Evolutionary conservation across 2,888 invertebrate genomes (phyloP).

Genomic region (Aelia acuminata): DNA sequence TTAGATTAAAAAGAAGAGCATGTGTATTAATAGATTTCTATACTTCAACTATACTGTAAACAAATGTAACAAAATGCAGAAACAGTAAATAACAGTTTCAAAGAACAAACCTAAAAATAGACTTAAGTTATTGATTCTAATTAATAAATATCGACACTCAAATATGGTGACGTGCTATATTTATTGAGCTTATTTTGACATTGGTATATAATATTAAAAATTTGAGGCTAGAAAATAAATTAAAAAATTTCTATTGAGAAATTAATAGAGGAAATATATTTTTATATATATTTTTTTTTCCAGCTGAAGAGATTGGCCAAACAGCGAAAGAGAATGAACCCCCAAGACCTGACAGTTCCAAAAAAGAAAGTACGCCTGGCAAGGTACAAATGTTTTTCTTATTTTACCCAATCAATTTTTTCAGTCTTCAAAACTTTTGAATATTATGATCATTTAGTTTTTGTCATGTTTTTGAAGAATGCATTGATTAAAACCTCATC

Average conservation of each 20-base stretch:
- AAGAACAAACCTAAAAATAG: neutral
- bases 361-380: slow-evolving; percentile 43
- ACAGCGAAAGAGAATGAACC: slow-evolving; percentile 56
- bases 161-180: neutral
- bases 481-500: neutral
- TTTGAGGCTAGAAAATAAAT: neutral
- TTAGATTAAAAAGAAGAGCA: no score
- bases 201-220: neutral
- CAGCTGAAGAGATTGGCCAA: slow-evolving; percentile 53
- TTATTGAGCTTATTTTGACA: neutral
- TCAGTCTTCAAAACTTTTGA: neutral
- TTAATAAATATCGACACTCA: neutral
- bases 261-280: no score
- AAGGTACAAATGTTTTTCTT: neutral
- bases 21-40: neutral
- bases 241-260: neutral
- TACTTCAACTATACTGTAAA: neutral
- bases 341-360: slow-evolving; percentile 50
- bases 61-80: neutral
- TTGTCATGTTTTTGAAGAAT: neutral
- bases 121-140: neutral
- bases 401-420: neutral
- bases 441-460: neutral
- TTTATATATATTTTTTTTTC: neutral
- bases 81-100: no score